These are phyloP conservation scores for Conopomorpha cramerella DNA, from an alignment of 1,140 invertebrate genomes.

Conservation along the genomic window DNA sequence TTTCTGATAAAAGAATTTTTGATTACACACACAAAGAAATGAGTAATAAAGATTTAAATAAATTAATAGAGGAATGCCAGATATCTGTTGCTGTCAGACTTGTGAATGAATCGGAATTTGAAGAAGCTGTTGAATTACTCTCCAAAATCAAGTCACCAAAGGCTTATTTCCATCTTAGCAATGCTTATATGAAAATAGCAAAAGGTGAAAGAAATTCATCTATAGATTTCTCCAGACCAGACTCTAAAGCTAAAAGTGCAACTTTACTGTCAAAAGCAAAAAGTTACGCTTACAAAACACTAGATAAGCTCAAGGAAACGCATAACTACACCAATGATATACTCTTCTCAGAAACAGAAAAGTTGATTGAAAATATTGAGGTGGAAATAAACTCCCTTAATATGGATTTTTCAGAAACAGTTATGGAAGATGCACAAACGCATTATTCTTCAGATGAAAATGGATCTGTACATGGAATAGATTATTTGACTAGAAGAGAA, in stretches of 20 bases:
- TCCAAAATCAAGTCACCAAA: slow-evolving; percentile 70
- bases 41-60: slow-evolving; percentile 59
- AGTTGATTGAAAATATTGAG: slow-evolving; percentile 70
- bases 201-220: slow-evolving; percentile 61
- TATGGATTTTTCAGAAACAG: slow-evolving; percentile 56
- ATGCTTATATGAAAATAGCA: slow-evolving; percentile 73
- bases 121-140: slow-evolving; percentile 73
- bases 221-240: slow-evolving; percentile 62
- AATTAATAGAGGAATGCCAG: slow-evolving; percentile 75
- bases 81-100: slow-evolving; percentile 68
- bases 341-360: slow-evolving; percentile 66
- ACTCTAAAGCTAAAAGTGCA: slow-evolving; percentile 65
- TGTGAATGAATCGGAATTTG: slow-evolving; percentile 68
- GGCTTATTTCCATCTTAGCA: slow-evolving; percentile 73
- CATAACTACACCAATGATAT: slow-evolving; percentile 67
- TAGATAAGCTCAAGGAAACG: slow-evolving; percentile 70
- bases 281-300: slow-evolving; percentile 72
- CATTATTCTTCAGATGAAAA: slow-evolving; percentile 42
- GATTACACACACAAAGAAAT: slow-evolving; percentile 68
- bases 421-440: slow-evolving; percentile 19
- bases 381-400: slow-evolving; percentile 65
- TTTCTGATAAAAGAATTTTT: slow-evolving; percentile 66
- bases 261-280: slow-evolving; percentile 71
- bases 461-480: slow-evolving; percentile 23
- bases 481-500: slow-evolving; percentile 12